Evolutionary conservation across 2,888 invertebrate genomes (phyloP).

Genomic region (Yponomeuta cagnagella): DNA sequence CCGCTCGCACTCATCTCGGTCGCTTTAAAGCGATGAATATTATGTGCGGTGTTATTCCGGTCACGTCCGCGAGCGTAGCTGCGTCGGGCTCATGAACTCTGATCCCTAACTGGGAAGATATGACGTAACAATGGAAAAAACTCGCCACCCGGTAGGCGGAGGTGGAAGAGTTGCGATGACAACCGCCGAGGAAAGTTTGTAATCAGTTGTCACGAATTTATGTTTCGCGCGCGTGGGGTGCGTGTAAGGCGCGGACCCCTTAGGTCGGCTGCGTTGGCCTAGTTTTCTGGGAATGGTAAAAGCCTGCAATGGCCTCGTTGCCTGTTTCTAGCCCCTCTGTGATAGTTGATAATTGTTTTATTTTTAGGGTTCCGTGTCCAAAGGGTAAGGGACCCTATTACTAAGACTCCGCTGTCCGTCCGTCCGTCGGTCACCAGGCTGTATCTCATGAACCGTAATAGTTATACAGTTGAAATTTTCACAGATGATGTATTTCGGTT

Average conservation of each 20-base stretch:
- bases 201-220: constrained; percentile 73
- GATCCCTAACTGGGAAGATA: constrained; percentile 65
- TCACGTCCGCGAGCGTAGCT: constrained; percentile 63
- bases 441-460: too few relatives aligned
- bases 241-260: constrained; percentile 13
- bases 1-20: constrained; percentile 40
- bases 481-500: too few relatives aligned
- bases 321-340: too few relatives aligned
- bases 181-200: constrained; percentile 62
- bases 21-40: constrained; percentile 72
- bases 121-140: constrained; percentile 67
- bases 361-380: too few relatives aligned
- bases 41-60: constrained; percentile 59
- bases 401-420: too few relatives aligned
- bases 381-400: too few relatives aligned
- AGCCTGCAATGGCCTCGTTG: too few relatives aligned
- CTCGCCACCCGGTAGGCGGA: constrained; percentile 39
- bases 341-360: too few relatives aligned
- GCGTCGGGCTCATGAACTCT: constrained; percentile 68
- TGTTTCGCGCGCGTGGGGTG: constrained; percentile 54
- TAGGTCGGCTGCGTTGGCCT: constrained; percentile 9
- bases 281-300: too few relatives aligned
- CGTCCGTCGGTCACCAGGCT: too few relatives aligned
- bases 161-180: constrained; percentile 71
- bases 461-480: too few relatives aligned